Evolutionary conservation across 2,888 invertebrate genomes (phyloP).

Genomic region (Lasius platythorax): DNA sequence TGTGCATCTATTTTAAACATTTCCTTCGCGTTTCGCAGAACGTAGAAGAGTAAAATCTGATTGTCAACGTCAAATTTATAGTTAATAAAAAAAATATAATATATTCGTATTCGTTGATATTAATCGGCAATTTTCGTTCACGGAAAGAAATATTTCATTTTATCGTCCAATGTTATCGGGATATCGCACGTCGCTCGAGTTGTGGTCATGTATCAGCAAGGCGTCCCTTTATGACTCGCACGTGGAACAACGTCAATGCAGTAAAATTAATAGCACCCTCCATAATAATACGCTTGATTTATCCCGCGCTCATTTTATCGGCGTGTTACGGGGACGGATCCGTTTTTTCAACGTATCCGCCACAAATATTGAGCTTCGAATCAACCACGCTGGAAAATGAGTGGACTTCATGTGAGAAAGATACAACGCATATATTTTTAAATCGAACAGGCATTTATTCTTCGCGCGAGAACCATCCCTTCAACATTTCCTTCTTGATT

Average conservation of each 20-base stretch:
- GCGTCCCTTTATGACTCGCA: constrained; percentile 34
- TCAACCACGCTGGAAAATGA: constrained; percentile 11
- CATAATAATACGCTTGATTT: constrained; percentile 58
- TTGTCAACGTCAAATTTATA: not conserved
- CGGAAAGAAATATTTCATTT: constrained; percentile 1
- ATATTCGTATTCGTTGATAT: not conserved
- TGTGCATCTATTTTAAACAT: not conserved
- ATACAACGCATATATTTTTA: not conserved
- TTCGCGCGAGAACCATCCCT: not conserved
- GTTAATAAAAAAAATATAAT: not conserved
- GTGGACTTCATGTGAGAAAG: not conserved
- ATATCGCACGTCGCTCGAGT: not conserved
- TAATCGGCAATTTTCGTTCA: constrained; percentile 12
- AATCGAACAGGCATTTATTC: not conserved
- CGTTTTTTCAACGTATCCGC: not conserved
- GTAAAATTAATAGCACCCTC: constrained; percentile 51
- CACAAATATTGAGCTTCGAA: constrained; percentile 27
- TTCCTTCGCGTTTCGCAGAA: not conserved
- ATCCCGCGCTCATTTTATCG: constrained; percentile 49
- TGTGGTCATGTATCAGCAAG: constrained; percentile 26
- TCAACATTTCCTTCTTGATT: not conserved
- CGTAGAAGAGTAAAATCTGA: not conserved
- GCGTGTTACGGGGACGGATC: not conserved
- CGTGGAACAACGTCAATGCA: constrained; percentile 51
- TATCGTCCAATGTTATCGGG: constrained; percentile 8